A percentile compares a stretch with the other conserved stretches of the same genome.
These are phyloP conservation scores for Marmota flaviventris DNA, from an alignment of 2,113 vertebrate species.

Conservation along the genomic window DNA sequence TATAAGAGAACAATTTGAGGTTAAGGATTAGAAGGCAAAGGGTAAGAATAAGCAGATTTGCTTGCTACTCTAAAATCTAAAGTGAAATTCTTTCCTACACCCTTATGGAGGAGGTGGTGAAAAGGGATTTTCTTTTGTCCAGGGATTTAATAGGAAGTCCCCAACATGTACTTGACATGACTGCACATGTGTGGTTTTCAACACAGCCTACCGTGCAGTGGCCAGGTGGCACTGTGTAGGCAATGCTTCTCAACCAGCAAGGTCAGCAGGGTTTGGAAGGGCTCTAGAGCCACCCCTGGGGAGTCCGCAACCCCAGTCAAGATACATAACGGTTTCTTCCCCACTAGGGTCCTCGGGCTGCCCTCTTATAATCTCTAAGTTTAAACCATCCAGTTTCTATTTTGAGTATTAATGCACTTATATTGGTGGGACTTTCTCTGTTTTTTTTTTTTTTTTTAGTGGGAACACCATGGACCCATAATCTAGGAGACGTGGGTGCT, in stretches of 20 bases:
- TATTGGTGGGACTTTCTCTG: background rate
- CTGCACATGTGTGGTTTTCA: too few relatives aligned
- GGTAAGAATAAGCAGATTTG: background rate
- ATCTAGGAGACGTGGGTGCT: background rate
- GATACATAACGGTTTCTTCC: background rate
- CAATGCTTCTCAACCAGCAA: background rate
- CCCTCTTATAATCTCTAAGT: background rate
- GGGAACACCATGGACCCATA: background rate
- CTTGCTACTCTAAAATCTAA: background rate
- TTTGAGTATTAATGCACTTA: background rate
- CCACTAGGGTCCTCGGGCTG: background rate
- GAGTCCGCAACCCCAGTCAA: background rate
- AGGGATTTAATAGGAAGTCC: too few relatives aligned
- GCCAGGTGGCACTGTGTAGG: background rate
- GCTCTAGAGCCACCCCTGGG: background rate
- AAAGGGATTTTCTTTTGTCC: background rate
- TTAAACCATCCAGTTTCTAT: background rate
- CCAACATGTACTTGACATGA: background rate
- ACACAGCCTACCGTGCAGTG: background rate
- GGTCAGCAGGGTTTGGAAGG: background rate
- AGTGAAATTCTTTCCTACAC: constrained; percentile 3
- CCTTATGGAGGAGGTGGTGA: background rate
- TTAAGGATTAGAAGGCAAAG: background rate
- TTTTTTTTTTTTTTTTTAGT: background rate
- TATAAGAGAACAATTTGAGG: background rate